Base-by-base conservation (phyloP, 2,797 vertebrate genomes). In the Glossophaga mutica region DNA sequence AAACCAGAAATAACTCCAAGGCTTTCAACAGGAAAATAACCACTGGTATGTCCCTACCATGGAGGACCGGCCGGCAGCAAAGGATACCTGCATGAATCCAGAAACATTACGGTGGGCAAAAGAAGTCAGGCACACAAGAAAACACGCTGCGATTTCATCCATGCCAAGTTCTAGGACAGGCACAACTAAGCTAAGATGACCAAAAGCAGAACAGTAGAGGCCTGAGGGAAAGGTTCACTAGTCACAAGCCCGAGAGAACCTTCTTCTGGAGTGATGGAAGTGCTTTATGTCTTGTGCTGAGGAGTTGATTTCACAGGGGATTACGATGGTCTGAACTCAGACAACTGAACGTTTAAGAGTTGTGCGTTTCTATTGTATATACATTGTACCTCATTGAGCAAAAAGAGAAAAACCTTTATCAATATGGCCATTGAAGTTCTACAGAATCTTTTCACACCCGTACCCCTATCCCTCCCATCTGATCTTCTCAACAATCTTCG, bases 1-100 rank as follows among this genome's bases (percentile, higher is more conserved):
- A 37, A 90, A 90, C 14, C 21, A n/a, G 24, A 92, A 81, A 74
- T 59, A 83, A 73, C 19, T 65, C 74, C 42, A 65, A 39, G 50
- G 19, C 78, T 93, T 90, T 81, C 65, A 39, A 70, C 18, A 83
- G 55, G 52, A 87, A 94, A 92, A 92, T 34, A 88, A 71, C 77
- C 14, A 48, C 14, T 70, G 29, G 7, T 46, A 37, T 11, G 16
- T 19, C 44, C 65, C 52, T 70, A 59, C 29, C 29, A n/a, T 68
- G 21, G 32, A 68, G 77, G 67, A 50, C 15, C 39, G 68, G 24
- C 76, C 29, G 32, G n/a, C 15, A 79, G 74, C 32, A 59, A 87
- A 83, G 84, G 59, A 90, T 68, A 65, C 57, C 32, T 29, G 2
- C 39, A 59, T 62, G 48, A 73, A 77, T 87, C 34, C 65, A 76